Percentiles rank a stretch among this genome's conserved stretches.
Conservation (phyloP, 2,888 invertebrate genomes). For the Dryobotodes eremita region DNA sequence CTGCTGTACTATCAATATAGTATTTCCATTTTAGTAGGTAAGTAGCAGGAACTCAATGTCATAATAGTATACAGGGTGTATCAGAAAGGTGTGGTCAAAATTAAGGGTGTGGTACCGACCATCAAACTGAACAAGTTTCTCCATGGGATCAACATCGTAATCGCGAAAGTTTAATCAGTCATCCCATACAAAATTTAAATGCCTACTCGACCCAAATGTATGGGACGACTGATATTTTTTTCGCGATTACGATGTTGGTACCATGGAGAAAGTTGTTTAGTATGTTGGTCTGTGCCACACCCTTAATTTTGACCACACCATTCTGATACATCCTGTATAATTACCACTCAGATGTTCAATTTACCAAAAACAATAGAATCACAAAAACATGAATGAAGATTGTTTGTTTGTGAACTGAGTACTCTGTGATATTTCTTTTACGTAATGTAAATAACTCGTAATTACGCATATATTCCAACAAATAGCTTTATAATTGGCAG, state of each 20-base stretch:
- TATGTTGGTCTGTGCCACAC: not conserved
- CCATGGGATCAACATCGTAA: not conserved
- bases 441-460: constrained; percentile 65
- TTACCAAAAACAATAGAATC: constrained; percentile 8
- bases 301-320: not conserved
- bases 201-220: too few species aligned
- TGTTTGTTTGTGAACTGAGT: constrained; percentile 24
- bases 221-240: too few species aligned
- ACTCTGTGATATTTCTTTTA: constrained; percentile 47
- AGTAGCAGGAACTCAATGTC: not conserved
- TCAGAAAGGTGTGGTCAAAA: not conserved
- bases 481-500: constrained; percentile 81
- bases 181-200: too few species aligned
- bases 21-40: not conserved
- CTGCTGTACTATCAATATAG: not conserved
- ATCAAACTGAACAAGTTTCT: not conserved
- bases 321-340: not conserved
- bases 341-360: not conserved
- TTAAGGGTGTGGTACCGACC: not conserved
- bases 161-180: not conserved
- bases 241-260: too few species aligned
- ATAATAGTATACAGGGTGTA: not conserved
- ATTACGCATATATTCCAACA: constrained; percentile 73
- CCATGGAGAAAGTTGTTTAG: not conserved
- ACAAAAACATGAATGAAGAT: constrained; percentile 10